Evolutionary conservation across 2,113 vertebrate species (phyloP).

Genomic region (Loxodonta africana): DNA sequence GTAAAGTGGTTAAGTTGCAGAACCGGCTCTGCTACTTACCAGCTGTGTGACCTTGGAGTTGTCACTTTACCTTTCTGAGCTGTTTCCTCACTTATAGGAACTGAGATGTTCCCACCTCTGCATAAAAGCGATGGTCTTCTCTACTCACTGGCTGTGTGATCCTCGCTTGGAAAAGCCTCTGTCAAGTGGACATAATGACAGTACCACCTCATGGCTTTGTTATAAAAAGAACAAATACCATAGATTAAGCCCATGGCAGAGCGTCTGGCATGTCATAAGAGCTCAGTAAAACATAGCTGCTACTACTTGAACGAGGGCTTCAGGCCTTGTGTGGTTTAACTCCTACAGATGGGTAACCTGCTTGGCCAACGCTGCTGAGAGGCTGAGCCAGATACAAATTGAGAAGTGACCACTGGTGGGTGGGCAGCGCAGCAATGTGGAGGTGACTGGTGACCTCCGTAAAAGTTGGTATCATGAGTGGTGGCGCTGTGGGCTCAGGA

Average conservation of each 20-base stretch:
- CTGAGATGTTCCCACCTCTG: not conserved
- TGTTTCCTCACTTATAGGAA: not conserved
- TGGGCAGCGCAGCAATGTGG: not conserved
- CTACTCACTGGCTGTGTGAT: not conserved
- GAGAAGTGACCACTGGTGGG: not conserved
- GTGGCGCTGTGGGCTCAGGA: not conserved
- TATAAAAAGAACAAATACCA: not conserved
- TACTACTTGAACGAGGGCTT: not conserved
- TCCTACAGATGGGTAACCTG: too few relatives aligned
- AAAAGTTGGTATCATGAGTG: not conserved
- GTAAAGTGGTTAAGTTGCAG: not conserved
- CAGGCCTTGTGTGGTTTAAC: not conserved
- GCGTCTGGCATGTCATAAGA: not conserved
- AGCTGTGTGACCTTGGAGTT: too few relatives aligned
- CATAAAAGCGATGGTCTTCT: not conserved
- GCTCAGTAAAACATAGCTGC: not conserved
- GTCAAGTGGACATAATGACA: too few relatives aligned
- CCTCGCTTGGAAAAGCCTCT: too few relatives aligned
- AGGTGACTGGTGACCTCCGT: not conserved
- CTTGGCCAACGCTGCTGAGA: not conserved
- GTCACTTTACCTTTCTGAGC: too few relatives aligned
- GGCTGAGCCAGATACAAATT: rapidly evolving
- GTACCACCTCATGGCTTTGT: not conserved
- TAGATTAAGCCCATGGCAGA: not conserved
- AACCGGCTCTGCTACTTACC: too few relatives aligned